Base-by-base conservation (phyloP, 2,888 invertebrate species). In the Eupithecia subfuscata region DNA sequence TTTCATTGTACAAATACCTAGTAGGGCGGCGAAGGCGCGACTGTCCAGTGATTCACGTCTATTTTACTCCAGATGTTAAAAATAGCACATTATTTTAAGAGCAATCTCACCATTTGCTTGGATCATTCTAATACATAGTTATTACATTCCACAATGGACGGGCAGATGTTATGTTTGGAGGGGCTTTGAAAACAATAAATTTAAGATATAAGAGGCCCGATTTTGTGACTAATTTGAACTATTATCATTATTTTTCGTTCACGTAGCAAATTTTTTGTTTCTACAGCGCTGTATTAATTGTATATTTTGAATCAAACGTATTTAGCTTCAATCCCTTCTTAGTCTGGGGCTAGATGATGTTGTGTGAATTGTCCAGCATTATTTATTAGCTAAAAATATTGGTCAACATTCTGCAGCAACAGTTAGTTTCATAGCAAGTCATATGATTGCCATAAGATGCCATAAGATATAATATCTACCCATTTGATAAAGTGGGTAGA, bases 31-130 rank as follows among this genome's bases (percentile, higher is more conserved):
- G 60, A 25, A 14, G 60, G 65, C 74, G 77, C 14, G 40, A 5
- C 48, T 74, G 68, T 80, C 78, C 79, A 78, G 79, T 81, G 81
- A 81, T 63, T 81, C 81, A 81, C 76, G 0, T 75, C 75, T 81
- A 75, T 80, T 78, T 79, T 76, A 76, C 76, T 81, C 77, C 78
- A 81, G 79, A 16, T 25, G 3, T 45, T 78, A 78, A 72, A 70
- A 78, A 77, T 81, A 81, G 64, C 43, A 25, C 25, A 73, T 74
- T 76, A 78, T 81, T 79, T 75, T 45, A 48, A 75, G 71, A 72
- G 70, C 52, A 75, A 76, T 72, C 74, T 56, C 52, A 74, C 43
- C 70, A 22, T 64, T 64, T 64, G 68, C 65, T 69, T 68, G 67
- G 30, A 68, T 69, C 65, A 40, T 40, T 40, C n/a, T 67, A 12